Evolutionary conservation across 2,888 invertebrate species (phyloP).

Genomic region (Eupithecia pulchellata): DNA sequence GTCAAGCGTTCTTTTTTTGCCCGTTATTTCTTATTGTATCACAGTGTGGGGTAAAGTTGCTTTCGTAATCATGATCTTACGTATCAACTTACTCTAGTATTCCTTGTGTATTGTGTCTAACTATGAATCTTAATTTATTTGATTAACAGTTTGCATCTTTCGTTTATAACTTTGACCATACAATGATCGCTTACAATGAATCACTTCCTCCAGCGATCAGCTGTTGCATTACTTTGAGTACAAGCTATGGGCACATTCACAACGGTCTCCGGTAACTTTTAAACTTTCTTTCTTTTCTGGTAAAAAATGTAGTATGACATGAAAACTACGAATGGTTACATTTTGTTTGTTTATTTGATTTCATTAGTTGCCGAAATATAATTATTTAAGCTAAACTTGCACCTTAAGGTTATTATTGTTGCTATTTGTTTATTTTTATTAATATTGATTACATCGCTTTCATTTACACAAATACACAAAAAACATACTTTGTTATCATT

Average conservation of each 20-base stretch:
- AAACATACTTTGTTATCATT: too few relatives aligned
- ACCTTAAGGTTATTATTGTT: background rate
- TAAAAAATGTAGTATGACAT: background rate
- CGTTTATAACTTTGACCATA: slow-evolving; percentile 46
- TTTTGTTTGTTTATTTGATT: background rate
- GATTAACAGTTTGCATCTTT: too few relatives aligned
- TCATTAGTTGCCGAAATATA: background rate
- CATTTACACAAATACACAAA: too few relatives aligned
- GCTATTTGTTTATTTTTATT: background rate
- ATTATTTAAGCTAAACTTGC: background rate
- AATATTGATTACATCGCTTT: too few relatives aligned
- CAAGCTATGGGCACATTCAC: slow-evolving; percentile 6
- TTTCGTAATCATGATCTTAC: background rate
- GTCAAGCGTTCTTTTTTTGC: background rate
- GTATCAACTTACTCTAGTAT: background rate
- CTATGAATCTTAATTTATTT: too few relatives aligned
- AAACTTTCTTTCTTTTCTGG: background rate
- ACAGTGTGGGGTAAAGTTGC: background rate
- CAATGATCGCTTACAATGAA: slow-evolving; percentile 59
- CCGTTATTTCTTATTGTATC: background rate
- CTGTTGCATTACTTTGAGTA: slow-evolving; percentile 57
- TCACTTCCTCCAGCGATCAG: slow-evolving; percentile 54
- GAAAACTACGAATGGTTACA: background rate
- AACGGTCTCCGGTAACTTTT: background rate
- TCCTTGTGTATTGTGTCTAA: slow-evolving; percentile 17